phyloP scores from a whole-genome alignment of 2,113 vertebrate genomes.

The Eublepharis macularius region DNA sequence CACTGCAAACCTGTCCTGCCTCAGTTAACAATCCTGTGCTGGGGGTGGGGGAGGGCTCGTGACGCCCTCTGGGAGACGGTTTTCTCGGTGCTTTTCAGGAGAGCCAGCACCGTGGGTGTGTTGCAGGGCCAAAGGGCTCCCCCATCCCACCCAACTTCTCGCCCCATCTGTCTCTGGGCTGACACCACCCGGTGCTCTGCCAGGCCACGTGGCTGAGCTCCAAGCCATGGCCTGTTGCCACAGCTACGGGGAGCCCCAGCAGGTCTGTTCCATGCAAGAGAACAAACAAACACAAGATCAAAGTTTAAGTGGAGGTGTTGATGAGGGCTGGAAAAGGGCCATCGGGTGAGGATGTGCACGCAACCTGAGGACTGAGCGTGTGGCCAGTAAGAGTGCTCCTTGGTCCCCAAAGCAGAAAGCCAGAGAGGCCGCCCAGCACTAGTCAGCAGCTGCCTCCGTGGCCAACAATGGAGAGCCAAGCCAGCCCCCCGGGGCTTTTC shows the following conservation, averaged over 20 bases:
- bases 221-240: accelerated
- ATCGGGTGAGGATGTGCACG: neutral
- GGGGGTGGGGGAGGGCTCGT: neutral
- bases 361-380: slow-evolving; percentile 1
- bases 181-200: neutral
- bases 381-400: neutral
- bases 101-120: neutral
- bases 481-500: neutral
- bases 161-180: neutral
- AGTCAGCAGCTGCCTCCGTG: neutral
- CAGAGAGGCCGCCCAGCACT: neutral
- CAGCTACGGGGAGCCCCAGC: neutral
- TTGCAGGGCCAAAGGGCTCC: no score
- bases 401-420: neutral
- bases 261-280: neutral
- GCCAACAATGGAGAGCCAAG: neutral
- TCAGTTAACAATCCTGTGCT: neutral
- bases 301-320: slow-evolving; percentile 27
- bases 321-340: slow-evolving; percentile 46
- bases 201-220: neutral
- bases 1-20: neutral
- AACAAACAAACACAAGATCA: slow-evolving; percentile 52
- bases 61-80: no score
- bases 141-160: neutral
- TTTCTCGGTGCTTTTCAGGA: neutral